Evolutionary conservation across 53 echinoderm and acorn worm species (phyloP).

Genomic region (Zoroaster sp.): DNA sequence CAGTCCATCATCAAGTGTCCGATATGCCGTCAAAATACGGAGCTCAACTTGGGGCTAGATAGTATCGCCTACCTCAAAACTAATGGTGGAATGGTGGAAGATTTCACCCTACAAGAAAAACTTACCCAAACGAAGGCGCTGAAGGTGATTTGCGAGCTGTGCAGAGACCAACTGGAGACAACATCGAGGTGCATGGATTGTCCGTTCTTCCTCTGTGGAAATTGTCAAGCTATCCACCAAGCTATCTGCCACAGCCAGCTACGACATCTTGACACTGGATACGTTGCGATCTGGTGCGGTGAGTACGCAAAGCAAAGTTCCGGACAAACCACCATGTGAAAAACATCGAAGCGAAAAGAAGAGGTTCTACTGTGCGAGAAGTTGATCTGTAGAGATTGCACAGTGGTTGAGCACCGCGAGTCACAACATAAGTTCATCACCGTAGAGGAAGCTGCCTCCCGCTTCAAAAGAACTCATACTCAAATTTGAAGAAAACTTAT

Average conservation of each 20-base stretch:
- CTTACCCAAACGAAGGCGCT: not conserved
- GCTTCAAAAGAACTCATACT: not conserved
- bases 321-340: constrained; percentile 16
- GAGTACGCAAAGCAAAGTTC: not conserved
- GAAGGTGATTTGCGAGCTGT: not conserved
- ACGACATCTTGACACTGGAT: not conserved
- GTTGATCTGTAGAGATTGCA: constrained; percentile 52
- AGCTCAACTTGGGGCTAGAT: not conserved
- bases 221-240: not conserved
- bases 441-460: constrained; percentile 3
- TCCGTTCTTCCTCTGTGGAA: not conserved
- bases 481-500: not conserved
- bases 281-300: not conserved
- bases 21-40: not conserved
- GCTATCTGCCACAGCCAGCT: not conserved
- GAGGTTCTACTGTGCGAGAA: constrained; percentile 39
- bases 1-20: not conserved
- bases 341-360: constrained; percentile 36
- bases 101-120: not conserved
- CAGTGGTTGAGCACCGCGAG: constrained; percentile 36
- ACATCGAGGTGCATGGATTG: not conserved
- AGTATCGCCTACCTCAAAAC: not conserved
- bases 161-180: not conserved
- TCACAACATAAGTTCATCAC: constrained; percentile 36
- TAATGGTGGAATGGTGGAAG: not conserved